Conservation (phyloP, 2,888 invertebrate species). For the Eutolmus rufibarbis region DNA sequence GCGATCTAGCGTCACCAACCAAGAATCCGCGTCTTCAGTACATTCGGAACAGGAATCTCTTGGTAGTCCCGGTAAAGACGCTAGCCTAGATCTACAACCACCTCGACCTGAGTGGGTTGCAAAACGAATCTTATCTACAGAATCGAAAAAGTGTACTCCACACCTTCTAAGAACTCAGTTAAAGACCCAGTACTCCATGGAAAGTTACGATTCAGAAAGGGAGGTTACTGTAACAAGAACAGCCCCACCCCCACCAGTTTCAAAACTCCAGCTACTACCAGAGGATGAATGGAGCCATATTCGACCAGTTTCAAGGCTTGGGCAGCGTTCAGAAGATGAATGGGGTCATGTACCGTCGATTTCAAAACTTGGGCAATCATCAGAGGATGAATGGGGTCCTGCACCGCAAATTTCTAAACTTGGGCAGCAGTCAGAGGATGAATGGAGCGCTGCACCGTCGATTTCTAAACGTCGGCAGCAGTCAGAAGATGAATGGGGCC, state of each 20-base stretch:
- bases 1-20: background rate
- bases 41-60: background rate
- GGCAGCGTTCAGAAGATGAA: background rate
- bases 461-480: background rate
- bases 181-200: background rate
- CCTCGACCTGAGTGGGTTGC: background rate
- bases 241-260: constrained; percentile 47
- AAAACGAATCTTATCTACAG: background rate
- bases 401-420: background rate
- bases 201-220: background rate
- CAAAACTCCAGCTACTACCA: background rate
- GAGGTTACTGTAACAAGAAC: constrained; percentile 52
- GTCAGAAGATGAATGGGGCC: background rate
- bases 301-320: background rate
- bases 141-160: background rate
- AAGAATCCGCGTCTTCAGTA: background rate
- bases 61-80: background rate
- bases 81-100: background rate
- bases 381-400: background rate
- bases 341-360: background rate
- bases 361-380: background rate
- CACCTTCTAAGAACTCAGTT: background rate
- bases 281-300: background rate
- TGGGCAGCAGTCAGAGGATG: background rate
- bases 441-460: background rate